These are phyloP conservation scores for Agrochola lota DNA, from an alignment of 2,888 invertebrate genomes.

Conservation along the genomic window DNA sequence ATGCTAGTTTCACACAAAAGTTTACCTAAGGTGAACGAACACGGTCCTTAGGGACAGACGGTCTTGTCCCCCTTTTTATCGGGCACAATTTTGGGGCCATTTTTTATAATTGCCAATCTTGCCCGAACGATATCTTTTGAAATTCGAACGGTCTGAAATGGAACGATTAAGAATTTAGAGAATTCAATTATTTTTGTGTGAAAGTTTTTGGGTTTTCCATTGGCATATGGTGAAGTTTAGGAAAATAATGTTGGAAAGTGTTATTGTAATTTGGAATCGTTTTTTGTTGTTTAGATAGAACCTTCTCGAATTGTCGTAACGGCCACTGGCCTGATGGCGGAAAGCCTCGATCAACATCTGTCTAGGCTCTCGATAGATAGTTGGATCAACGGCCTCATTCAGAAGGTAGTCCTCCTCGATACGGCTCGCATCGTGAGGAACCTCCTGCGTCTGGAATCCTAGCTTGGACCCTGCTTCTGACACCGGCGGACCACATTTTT, in stretches of 20 bases:
- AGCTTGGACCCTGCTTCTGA: too few species aligned
- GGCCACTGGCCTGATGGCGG: too few species aligned
- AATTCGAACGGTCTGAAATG: conserved; percentile 60
- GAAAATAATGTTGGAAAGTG: background rate
- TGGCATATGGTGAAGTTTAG: background rate
- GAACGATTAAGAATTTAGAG: conserved; percentile 72
- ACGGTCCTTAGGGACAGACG: conserved; percentile 60
- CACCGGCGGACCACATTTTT: too few species aligned
- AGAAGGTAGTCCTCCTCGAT: too few species aligned
- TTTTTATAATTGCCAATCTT: conserved; percentile 85
- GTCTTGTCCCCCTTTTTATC: conserved; percentile 68
- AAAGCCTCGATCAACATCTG: too few species aligned
- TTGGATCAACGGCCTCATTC: too few species aligned
- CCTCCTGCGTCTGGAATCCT: too few species aligned
- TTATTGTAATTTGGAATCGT: background rate
- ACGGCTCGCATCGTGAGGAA: too few species aligned
- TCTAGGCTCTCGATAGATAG: too few species aligned
- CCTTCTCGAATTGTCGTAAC: too few species aligned
- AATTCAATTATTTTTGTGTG: conserved; percentile 73
- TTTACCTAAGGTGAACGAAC: conserved; percentile 61
- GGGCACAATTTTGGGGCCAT: conserved; percentile 74
- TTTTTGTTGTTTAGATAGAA: background rate
- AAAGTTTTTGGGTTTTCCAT: conserved; percentile 30
- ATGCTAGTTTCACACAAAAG: conserved; percentile 46
- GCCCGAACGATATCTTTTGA: conserved; percentile 67